These are phyloP conservation scores for Epizoanthus illoricatus DNA, from an alignment of 92 coral and sea anemone species.

Conservation along the genomic window DNA sequence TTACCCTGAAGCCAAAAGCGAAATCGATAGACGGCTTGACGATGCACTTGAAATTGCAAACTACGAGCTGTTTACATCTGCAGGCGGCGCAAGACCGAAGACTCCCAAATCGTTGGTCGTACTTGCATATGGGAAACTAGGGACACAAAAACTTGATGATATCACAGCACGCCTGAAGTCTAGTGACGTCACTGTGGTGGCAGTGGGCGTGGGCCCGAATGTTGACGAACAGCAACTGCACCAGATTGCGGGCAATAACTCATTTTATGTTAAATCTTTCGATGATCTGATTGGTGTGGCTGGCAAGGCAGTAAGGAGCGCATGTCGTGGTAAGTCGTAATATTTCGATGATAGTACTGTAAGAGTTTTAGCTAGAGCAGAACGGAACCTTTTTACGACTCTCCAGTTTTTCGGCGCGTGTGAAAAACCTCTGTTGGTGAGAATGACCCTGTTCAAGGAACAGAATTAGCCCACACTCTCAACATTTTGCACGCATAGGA, in stretches of 20 bases:
- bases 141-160: constrained; percentile 64
- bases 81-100: constrained; percentile 83
- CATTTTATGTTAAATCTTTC: constrained; percentile 73
- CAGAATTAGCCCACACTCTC: too few species aligned
- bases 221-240: constrained; percentile 59
- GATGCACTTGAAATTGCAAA: constrained; percentile 90
- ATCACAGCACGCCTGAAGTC: constrained; percentile 70
- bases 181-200: constrained; percentile 77
- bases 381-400: too few species aligned
- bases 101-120: constrained; percentile 81
- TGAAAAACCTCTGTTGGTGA: too few species aligned
- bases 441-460: too few species aligned
- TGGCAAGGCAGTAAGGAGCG: constrained; percentile 79
- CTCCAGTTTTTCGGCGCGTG: too few species aligned
- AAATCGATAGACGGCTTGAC: constrained; percentile 74
- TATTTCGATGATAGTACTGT: too few species aligned
- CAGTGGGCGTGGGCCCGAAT: constrained; percentile 76
- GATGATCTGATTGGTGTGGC: constrained; percentile 74
- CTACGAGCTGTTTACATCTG: constrained; percentile 84
- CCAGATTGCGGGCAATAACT: constrained; percentile 58
- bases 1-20: constrained; percentile 85
- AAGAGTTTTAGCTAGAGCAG: too few species aligned
- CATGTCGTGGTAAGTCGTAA: constrained; percentile 75
- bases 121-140: constrained; percentile 78
- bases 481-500: too few species aligned